Evolutionary conservation across 2,113 vertebrate genomes (phyloP).

Genomic region (Barbus barbus): DNA sequence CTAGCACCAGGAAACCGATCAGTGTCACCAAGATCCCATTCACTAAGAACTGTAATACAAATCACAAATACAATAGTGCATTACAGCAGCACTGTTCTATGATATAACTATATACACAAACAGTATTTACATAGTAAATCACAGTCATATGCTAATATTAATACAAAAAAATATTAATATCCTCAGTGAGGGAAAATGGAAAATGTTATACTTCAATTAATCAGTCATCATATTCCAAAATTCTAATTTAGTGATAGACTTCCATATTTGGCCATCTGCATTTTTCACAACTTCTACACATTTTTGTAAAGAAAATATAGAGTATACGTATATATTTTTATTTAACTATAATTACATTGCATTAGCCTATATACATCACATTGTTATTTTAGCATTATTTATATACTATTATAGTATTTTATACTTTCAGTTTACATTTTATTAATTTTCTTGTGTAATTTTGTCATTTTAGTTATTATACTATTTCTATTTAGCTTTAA

Average conservation of each 20-base stretch:
- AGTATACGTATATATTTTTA: too few relatives aligned
- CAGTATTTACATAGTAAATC: neutral
- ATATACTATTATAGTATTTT: neutral
- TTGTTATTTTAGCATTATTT: too few relatives aligned
- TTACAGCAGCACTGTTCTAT: neutral
- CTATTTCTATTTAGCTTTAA: too few relatives aligned
- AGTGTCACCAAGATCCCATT: conserved; percentile 53
- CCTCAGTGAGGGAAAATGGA: conserved; percentile 2
- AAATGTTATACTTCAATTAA: conserved; percentile 55
- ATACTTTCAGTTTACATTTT: neutral
- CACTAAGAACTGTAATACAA: conserved; percentile 51
- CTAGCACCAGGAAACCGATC: conserved; percentile 54
- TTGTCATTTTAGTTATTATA: too few relatives aligned
- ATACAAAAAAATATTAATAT: neutral
- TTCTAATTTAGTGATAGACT: neutral
- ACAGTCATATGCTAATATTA: neutral
- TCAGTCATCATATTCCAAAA: neutral
- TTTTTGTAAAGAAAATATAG: neutral
- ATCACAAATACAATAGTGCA: neutral
- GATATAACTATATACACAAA: neutral
- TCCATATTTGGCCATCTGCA: neutral
- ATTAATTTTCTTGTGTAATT: neutral
- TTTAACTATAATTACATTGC: neutral
- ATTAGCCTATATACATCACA: neutral
- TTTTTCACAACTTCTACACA: neutral